Evolutionary conservation across 2,797 vertebrate genomes (phyloP), one percentile per base, ranked within the genome.

Genomic region (Myoxocephalus aenaeus): DNA sequence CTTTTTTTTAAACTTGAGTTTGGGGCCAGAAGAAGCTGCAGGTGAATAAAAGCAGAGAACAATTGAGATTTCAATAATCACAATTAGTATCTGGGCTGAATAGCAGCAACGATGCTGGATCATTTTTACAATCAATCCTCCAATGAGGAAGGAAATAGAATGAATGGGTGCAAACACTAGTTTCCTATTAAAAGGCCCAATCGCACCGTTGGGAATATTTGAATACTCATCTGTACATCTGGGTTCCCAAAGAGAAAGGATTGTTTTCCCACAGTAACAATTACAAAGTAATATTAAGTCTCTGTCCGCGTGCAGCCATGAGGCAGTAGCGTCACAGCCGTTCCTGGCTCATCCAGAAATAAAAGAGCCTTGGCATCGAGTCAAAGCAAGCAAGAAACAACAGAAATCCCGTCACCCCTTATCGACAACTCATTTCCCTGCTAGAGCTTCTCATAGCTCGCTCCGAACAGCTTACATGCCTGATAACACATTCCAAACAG

Each of bases 361-460:
- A 38, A 82, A 77, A 80, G 50, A 84, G 84, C 83, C 81, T 85
- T 67, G 78, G 70, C 79, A 57, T 77, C 7, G 40, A 80, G 86
- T 90, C 89, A 85, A 89, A 84, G 73, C 81, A 83, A 90, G 80
- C 73, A 75, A 74, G 66, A 86, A 87, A 77, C 66, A 81, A 83
- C 76, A 82, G 81, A 76, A 63, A 87, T 84, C 87, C 89, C 87
- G 57, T 92, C 84, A 89, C 86, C 89, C 63, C 86, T 77, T 34
- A 64, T 79, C 81, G 75, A 51, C 74, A 69, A 75, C 85, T 76
- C 67, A 65, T 82, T 72, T 71, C 77, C 70, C 80, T 54, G 2
- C 80, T 15, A 74, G 61, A 84, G 76, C 84, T 59, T 44, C 71
- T 75, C 40, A 38, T 1, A 73, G 82, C 75, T 75, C 65, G 42